Base-by-base conservation (phyloP, 2,113 vertebrate species). In the Rhynchomys soricoides region DNA sequence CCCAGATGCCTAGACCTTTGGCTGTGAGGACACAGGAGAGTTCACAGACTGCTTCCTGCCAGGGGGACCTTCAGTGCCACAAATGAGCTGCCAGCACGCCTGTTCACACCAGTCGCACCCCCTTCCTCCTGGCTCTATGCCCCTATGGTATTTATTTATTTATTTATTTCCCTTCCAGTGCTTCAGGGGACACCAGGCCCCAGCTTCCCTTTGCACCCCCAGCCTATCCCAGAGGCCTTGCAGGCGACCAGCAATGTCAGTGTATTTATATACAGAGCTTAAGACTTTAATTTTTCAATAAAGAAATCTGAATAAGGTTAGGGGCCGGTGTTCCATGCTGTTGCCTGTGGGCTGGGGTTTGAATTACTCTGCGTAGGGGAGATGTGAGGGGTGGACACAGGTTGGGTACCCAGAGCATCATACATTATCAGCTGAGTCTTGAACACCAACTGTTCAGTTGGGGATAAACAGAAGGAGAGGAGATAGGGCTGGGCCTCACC, bases 271-370 rank as follows among this genome's bases (percentile, higher is more conserved):
- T 97, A 98, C 97, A 99, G 98, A 99, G 99, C 98, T 98, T 99
- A 98, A 98, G 98, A 99, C 98, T 99, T 99, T 99, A 99, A 99
- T 99, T 99, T 99, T 99, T 98, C 99, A 99, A 99, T 99, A 99
- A 98, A 98, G 97, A 97, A 99, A 99, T 98, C 98, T 71, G 86
- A 95, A 98, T 97, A 97, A 94, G 88, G 75, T 95, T 97, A 95
- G 96, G 75, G 93, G 89, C 93, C 37, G 48, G 73, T 0, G 12
- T 73, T 73, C 59, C 87, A 1, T 29, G 24, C 78, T 81, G 1
- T 0, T 22, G 45, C 82, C 0, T 0, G 70, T 78, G 55, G 12
- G n/a, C 90, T 50, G n/a, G 66, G 1, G 89, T 82, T 77, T 48
- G 57, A 15, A 3, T 2, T 5, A 45, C 16, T 50, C 0, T 5